Conservation (phyloP, 2,888 invertebrate genomes). For the Euphydryas editha region DNA sequence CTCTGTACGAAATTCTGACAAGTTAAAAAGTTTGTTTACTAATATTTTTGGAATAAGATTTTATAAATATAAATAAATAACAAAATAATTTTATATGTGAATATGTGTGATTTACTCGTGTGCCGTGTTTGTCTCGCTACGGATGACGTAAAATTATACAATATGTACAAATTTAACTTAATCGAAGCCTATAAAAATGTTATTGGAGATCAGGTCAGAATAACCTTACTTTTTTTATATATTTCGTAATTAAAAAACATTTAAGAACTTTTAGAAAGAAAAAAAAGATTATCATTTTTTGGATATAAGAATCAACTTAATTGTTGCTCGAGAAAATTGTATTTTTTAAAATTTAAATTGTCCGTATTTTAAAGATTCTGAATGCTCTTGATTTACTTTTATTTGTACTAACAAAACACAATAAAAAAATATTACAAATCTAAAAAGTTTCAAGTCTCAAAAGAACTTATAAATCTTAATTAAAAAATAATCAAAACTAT, state of each 20-base stretch:
- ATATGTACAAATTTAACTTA: conserved; percentile 56
- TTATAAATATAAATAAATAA: background rate
- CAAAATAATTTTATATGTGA: conserved; percentile 11
- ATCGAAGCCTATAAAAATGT: conserved; percentile 56
- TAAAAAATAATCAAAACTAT: too few species aligned
- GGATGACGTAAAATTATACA: conserved; percentile 57
- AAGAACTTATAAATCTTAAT: too few species aligned
- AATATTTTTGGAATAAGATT: background rate
- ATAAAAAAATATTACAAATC: too few species aligned
- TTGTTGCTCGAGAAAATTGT: background rate
- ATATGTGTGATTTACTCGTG: conserved; percentile 48
- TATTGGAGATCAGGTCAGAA: conserved; percentile 57
- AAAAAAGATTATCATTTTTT: too few species aligned
- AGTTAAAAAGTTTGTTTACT: conserved; percentile 10
- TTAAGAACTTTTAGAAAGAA: too few species aligned
- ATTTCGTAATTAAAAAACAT: background rate
- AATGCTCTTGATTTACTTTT: too few species aligned
- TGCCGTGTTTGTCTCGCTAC: conserved; percentile 67
- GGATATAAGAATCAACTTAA: too few species aligned
- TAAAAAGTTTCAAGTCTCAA: too few species aligned
- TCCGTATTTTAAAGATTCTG: too few species aligned
- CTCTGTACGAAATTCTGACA: conserved; percentile 13
- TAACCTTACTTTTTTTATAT: background rate
- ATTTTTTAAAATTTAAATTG: background rate
- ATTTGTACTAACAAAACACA: too few species aligned